Evolutionary conservation across 2,797 vertebrate genomes (phyloP), one percentile per base, ranked within the genome.

Genomic region (Phrynocephalus forsythii): DNA sequence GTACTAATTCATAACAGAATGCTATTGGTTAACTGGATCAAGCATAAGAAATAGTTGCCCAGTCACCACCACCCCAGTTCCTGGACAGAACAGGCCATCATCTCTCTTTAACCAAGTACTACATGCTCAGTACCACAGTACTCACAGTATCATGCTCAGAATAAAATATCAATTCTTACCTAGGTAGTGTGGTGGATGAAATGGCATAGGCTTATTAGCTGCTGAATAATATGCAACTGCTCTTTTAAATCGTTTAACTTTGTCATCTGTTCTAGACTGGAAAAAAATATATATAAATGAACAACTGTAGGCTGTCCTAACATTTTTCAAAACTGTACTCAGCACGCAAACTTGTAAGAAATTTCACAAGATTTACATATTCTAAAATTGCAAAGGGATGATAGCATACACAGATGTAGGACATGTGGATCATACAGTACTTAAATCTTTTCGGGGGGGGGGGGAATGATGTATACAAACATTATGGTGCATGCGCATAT

Each of bases 181-280:
- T 95, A 97, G 95, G 94, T 97, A 98, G 95, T 97, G 97, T 94
- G 96, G 95, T 94, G 96, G 97, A 94, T 97, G 97, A 96, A 97
- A 97, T 94, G 97, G 96, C 88, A 96, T 96, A 90, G 97, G 97
- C 90, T 97, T 98, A 97, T 98, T 98, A 96, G 98, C 98, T 87
- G 96, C 96, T 81, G 98, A 98, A 94, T 99, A 99, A 97, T 98
- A 99, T 89, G 97, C 98, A 96, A 99, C 98, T 22, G 98, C 98
- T 96, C 97, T 98, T 97, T 98, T 98, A 96, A 99, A 99, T 88
- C 98, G 98, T 94, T 98, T 91, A 91, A 98, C 97, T 97, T 99
- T 99, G 96, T 99, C 98, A 96, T 98, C 98, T 90, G 97, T 98
- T 97, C 98, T 98, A 92, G 98, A 99, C 98, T 99, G 91, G 93